Evolutionary conservation across 2,888 invertebrate species (phyloP), one percentile per base, ranked within the genome.

Genomic region (Drepana falcataria): DNA sequence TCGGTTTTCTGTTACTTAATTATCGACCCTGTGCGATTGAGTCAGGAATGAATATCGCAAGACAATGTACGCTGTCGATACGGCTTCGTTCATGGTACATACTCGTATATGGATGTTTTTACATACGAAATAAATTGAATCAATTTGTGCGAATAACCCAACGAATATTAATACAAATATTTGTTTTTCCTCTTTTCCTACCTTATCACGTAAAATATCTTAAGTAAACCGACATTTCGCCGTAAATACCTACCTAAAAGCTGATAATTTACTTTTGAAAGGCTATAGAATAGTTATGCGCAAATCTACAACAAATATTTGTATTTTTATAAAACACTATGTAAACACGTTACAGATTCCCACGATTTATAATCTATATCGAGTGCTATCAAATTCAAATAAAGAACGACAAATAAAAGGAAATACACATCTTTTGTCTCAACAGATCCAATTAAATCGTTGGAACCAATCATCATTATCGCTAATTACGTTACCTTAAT

Each of bases 231-330:
- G 6, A 44, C 44, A 44, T 35, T 44, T 47, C n/a, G 44, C 47
- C 47, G 34, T 7, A 35, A 37, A 40, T 40, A n/a, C n/a, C n/a
- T n/a, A n/a, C 61, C 56, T 58, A 63, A 61, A 4, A 37, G 37
- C 37, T 63, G 48, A 44, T 44, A 44, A 9, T 49, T 56, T 47
- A 59, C 57, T 55, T 51, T 47, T 47, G 37, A 35, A 60, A 53
- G 55, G 56, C 52, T 47, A 35, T 35, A 59, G 55, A 35, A 59
- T n/a, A n/a, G n/a, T n/a, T n/a, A n/a, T n/a, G n/a, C n/a, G n/a
- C n/a, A n/a, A n/a, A 57, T 48, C 56, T 59, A 59, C 53, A 52
- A 51, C 6, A 6, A 53, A 53, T 71, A 60, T 75, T 75, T 70
- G 65, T 68, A 58, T 58, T 59, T 56, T 54, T 55, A 57, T 59